phyloP scores from a whole-genome alignment of 2,888 invertebrate species.

The Eudasyphora cyanicolor region DNA sequence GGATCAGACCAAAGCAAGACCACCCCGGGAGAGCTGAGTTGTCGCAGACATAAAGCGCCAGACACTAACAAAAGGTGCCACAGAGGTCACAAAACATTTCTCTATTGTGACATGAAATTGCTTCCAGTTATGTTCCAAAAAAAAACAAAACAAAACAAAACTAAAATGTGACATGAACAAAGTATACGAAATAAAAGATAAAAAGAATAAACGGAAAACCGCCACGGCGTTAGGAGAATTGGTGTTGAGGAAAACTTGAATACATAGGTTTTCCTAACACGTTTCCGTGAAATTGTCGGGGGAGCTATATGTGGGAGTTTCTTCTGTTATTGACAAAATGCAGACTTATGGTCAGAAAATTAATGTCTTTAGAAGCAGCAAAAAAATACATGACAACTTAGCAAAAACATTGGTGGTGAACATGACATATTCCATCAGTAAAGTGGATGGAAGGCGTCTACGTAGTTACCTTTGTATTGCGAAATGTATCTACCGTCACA shows the following conservation, averaged over 20 bases:
- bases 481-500: no score
- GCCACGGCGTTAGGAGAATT: neutral
- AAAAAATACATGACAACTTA: neutral
- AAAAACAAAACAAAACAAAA: no score
- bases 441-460: no score
- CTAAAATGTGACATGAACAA: conserved; percentile 4
- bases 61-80: conserved; percentile 12
- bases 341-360: neutral
- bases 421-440: no score
- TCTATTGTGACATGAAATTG: conserved; percentile 10
- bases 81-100: conserved; percentile 14
- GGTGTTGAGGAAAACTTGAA: neutral
- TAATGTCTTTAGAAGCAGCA: no score
- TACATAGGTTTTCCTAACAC: no score
- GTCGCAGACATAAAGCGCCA: conserved; percentile 25
- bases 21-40: neutral
- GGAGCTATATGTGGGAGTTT: neutral
- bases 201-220: neutral
- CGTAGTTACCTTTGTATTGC: no score
- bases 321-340: neutral
- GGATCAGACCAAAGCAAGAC: neutral
- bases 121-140: neutral
- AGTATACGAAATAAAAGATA: neutral
- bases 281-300: neutral
- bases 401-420: neutral